phyloP scores from a whole-genome alignment of 2,113 vertebrate species.

The Phaetusa simplex region DNA sequence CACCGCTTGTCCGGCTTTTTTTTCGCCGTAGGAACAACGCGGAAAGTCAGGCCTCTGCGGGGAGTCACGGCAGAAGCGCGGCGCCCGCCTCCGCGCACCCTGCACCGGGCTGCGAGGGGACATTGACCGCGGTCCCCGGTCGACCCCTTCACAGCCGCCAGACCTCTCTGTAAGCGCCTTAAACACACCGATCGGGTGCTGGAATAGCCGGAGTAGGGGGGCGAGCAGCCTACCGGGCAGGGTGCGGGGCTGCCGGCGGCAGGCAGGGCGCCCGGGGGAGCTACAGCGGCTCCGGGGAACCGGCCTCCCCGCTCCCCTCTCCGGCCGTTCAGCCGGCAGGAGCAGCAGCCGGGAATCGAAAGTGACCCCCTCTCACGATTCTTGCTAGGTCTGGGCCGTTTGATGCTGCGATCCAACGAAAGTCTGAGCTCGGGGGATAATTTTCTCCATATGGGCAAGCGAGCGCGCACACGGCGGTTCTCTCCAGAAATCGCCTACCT shows the following conservation, averaged over 20 bases:
- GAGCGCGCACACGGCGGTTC: not conserved
- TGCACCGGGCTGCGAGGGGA: not conserved
- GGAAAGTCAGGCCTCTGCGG: not conserved
- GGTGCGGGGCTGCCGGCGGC: not conserved
- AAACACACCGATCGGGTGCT: fast-evolving
- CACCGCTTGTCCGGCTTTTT: not conserved
- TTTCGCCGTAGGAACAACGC: not conserved
- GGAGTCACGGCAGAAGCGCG: not conserved
- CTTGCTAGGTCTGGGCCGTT: not conserved
- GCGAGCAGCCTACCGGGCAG: too few relatives aligned
- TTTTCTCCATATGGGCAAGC: slow-evolving; percentile 42
- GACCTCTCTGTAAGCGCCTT: not conserved
- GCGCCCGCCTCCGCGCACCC: not conserved
- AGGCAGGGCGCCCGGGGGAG: not conserved
- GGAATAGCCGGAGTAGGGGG: not conserved
- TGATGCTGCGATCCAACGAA: not conserved
- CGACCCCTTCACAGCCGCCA: not conserved
- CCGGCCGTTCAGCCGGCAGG: not conserved
- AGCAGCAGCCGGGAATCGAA: not conserved
- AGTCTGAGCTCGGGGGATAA: slow-evolving; percentile 21
- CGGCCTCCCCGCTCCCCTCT: not conserved
- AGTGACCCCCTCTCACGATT: not conserved
- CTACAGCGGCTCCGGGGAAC: not conserved
- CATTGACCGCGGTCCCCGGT: fast-evolving
- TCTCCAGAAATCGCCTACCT: not conserved